These are phyloP conservation scores for Hapalemur alaotrensis DNA, from an alignment of 2,797 vertebrate genomes.

Conservation along the genomic window DNA sequence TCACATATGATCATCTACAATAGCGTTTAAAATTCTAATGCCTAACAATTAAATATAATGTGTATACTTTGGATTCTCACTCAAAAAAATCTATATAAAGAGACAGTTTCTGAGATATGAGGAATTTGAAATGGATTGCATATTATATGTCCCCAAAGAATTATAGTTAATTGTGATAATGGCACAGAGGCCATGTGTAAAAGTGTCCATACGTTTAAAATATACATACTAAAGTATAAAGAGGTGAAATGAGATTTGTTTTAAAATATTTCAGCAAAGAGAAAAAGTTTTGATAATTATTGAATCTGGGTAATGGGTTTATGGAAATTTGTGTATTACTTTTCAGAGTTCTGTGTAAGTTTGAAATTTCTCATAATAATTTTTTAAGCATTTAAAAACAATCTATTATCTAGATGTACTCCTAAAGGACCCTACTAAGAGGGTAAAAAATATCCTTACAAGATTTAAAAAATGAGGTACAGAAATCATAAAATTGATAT, in stretches of 20 bases:
- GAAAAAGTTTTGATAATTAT: not conserved
- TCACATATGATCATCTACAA: not conserved
- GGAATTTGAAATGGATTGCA: not conserved
- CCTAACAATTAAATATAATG: constrained; percentile 18
- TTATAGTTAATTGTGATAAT: not conserved
- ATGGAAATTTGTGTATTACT: not conserved
- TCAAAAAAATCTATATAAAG: not conserved
- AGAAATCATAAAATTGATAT: constrained; percentile 24
- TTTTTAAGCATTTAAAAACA: not conserved
- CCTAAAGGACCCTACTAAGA: not conserved
- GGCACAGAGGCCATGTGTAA: not conserved
- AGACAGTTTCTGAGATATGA: not conserved
- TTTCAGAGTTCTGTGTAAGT: not conserved
- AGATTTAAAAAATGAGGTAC: constrained; percentile 20
- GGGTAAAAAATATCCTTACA: not conserved
- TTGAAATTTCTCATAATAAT: not conserved
- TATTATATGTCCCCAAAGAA: not conserved
- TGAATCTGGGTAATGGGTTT: not conserved
- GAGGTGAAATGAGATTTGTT: not conserved
- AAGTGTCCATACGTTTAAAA: not conserved
- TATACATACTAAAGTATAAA: not conserved
- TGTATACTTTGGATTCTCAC: not conserved
- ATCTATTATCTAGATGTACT: not conserved
- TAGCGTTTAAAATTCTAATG: constrained; percentile 36
- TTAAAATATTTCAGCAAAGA: constrained; percentile 16